Evolutionary conservation across 1,140 invertebrate species (phyloP), one percentile per base, ranked within the genome.

Genomic region (Pemphigus obesinymphae): DNA sequence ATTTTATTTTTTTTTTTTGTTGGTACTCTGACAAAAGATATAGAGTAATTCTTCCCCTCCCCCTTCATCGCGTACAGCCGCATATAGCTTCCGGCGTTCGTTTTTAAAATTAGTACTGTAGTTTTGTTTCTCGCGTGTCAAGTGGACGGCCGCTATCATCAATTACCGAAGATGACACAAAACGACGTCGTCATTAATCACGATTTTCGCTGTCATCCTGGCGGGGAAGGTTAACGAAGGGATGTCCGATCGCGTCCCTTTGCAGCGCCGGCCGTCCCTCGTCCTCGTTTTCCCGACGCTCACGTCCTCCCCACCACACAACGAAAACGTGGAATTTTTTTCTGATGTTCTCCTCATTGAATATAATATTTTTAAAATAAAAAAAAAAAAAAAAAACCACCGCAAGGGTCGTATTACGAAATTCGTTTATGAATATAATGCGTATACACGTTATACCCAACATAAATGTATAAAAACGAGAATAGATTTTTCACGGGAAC

Each of bases 91-190:
- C 76, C 76, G 76, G 76, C 37, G 53, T 29, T 80, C n/a, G 76
- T 80, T 80, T 80, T 80, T 63, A 61, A 80, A 80, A 80, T 80
- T 80, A 80, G 76, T 63, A 63, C 76, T 31, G 55, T 40, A 80
- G 76, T 80, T 80, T 80, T 80, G 76, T 80, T 80, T 80, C 76
- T 80, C 37, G n/a, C n/a, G 55, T 80, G 55, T 61, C 76, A 45
- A 80, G 76, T 80, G 55, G 55, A 80, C n/a, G n/a, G n/a, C 76
- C 76, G 40, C 76, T 61, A 80, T 80, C 76, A 80, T 80, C 76
- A 80, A 80, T 80, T 80, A 80, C 76, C 76, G 63, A 80, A 80
- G 55, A 80, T 63, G 76, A 80, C 76, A 80, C 76, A 45, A 45
- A 61, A 80, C 76, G 76, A 80, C 55, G 48, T 43, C 23, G 76